Base-by-base conservation (phyloP, 2,888 invertebrate genomes). In the Empis stercorea region DNA sequence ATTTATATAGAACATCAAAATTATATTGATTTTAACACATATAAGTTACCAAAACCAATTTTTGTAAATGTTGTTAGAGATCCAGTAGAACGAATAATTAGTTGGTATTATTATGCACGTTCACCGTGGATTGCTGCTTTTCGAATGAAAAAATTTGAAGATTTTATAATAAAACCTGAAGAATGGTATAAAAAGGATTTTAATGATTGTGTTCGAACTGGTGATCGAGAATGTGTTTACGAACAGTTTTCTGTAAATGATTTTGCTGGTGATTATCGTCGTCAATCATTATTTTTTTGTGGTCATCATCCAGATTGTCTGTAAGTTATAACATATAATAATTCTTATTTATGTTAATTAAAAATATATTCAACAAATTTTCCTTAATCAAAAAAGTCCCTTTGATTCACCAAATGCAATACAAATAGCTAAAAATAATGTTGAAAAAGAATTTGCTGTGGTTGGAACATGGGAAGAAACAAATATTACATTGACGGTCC, bases 51-150 rank as follows among this genome's bases (percentile, higher is more conserved):
- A 7, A 79, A 82, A 59, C 88, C 89, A 1, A 87, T 89, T 59
- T 89, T 86, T 67, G 81, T 91, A 56, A 91, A 91, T 70, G 72
- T 91, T 54, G 87, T 91, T 1, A 76, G 91, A 30, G 89, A 91
- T 68, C 91, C 91, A 0, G 81, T 91, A 17, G 91, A 91, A 65
- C 75, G 91, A 37, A 83, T 88, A 30, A 89, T 89, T 61, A 88
- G 87, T 6, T 89, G 88, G 88, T 89, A 86, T 63, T 89, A 87
- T 68, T 89, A 89, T 66, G 83, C 87, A 13, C 71, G 88, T 4
- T 87, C 87, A 2, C 86, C 87, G 2, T 87, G 87, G 87, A 87
- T 87, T 70, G 87, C 87, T 59, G 88, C 89, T 15, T 83, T 88
- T 62, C 74, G 84, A 61, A 88, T 86, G 63, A 76, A 83, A 50